Conservation (phyloP, 2,888 invertebrate species). For the Sisyra nigra region DNA sequence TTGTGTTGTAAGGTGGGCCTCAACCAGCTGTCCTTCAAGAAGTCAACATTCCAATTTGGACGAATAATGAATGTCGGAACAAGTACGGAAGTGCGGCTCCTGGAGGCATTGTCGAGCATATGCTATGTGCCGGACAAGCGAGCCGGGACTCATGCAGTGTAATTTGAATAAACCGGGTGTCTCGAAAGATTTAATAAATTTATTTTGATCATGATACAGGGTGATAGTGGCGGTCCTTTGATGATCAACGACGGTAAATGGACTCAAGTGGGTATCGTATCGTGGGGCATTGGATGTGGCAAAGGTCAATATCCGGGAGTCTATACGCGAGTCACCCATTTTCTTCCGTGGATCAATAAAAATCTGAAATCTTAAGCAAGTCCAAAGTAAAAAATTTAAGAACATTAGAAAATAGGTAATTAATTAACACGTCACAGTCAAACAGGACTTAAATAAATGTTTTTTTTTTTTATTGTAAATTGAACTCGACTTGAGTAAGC, state of each 20-base stretch:
- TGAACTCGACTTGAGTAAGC: too few relatives aligned
- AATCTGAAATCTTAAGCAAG: constrained; percentile 55
- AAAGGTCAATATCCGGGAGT: constrained; percentile 86
- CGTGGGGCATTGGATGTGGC: constrained; percentile 85
- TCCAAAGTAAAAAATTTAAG: too few relatives aligned
- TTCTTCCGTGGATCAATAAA: constrained; percentile 74
- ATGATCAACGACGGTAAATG: constrained; percentile 64
- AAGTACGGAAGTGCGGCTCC: constrained; percentile 79
- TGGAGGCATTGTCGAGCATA: constrained; percentile 75
- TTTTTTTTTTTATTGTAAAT: too few relatives aligned
- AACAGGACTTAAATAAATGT: too few relatives aligned
- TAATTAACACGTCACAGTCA: too few relatives aligned
- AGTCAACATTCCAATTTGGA: constrained; percentile 72
- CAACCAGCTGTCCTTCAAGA: constrained; percentile 70
- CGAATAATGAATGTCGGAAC: constrained; percentile 54
- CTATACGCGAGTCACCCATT: constrained; percentile 68
- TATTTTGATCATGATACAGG: constrained; percentile 29
- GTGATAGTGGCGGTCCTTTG: constrained; percentile 78
- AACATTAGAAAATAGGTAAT: too few relatives aligned
- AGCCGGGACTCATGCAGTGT: constrained; percentile 82
- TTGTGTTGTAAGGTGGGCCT: constrained; percentile 45
- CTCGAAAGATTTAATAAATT: too few relatives aligned
- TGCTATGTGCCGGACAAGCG: constrained; percentile 75
- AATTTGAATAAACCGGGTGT: constrained; percentile 34
- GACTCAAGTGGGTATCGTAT: constrained; percentile 76